These are phyloP conservation scores for Cylloceria caligata DNA, from an alignment of 2,888 invertebrate genomes.

Conservation along the genomic window DNA sequence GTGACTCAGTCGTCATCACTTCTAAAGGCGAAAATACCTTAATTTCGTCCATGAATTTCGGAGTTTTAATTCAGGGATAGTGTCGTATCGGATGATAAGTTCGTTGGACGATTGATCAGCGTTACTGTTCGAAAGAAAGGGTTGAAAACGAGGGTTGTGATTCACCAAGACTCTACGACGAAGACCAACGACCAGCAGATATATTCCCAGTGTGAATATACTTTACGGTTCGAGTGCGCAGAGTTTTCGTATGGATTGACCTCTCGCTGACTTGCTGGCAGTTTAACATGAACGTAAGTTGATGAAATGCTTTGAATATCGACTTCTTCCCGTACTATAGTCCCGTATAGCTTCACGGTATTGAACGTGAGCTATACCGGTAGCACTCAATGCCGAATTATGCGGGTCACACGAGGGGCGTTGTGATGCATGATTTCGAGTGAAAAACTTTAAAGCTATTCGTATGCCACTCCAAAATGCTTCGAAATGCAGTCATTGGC, in stretches of 20 bases:
- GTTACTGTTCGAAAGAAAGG: neutral
- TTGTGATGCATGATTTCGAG: neutral
- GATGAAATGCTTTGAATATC: neutral
- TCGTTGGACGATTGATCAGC: slow-evolving; percentile 6
- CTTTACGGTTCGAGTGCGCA: slow-evolving; percentile 65
- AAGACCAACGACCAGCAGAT: slow-evolving; percentile 19
- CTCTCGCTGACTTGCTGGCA: slow-evolving; percentile 62
- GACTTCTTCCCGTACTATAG: neutral
- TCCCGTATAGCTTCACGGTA: neutral
- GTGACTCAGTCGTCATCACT: slow-evolving; percentile 79
- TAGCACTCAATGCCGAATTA: neutral
- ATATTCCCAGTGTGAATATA: slow-evolving; percentile 54
- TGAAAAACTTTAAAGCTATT: neutral
- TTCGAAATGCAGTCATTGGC: slow-evolving; percentile 26
- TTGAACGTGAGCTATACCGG: neutral
- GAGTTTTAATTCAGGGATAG: neutral
- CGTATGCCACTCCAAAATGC: neutral
- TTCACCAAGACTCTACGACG: slow-evolving; percentile 8
- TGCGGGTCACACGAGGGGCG: neutral
- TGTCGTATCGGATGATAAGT: neutral
- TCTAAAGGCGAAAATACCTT: slow-evolving; percentile 66
- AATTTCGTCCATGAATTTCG: neutral
- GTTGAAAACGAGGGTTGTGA: slow-evolving; percentile 18
- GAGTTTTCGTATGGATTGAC: slow-evolving; percentile 67
- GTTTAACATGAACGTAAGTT: slow-evolving; percentile 77